Evolutionary conservation across 2,113 vertebrate species (phyloP).

Genomic region (Peucedramus taeniatus): DNA sequence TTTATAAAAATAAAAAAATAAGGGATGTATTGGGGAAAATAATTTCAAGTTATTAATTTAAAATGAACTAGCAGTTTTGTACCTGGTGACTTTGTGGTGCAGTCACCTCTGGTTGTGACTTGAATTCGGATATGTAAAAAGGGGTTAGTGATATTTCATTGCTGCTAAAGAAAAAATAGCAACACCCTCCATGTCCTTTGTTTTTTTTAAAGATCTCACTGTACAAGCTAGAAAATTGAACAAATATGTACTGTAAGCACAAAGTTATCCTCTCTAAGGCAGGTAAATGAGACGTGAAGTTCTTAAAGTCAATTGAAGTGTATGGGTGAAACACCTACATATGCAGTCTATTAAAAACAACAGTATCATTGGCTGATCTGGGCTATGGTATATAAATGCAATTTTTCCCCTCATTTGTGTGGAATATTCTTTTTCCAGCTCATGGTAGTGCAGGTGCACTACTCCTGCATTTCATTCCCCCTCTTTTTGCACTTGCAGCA

Average conservation of each 20-base stretch:
- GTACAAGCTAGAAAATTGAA: slow-evolving; percentile 80
- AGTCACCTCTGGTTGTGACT: slow-evolving; percentile 88
- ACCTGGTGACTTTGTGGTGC: slow-evolving; percentile 83
- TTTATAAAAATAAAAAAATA: slow-evolving; percentile 88
- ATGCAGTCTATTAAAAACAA: slow-evolving; percentile 87
- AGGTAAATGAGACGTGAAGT: slow-evolving; percentile 87
- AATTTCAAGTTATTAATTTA: slow-evolving; percentile 81
- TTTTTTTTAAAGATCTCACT: slow-evolving; percentile 84
- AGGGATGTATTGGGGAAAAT: slow-evolving; percentile 81
- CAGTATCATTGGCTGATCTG: slow-evolving; percentile 66
- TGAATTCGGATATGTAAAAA: slow-evolving; percentile 85
- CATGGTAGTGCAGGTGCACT: slow-evolving; percentile 4
- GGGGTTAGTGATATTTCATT: slow-evolving; percentile 83
- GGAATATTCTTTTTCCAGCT: slow-evolving; percentile 21
- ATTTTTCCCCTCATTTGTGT: slow-evolving; percentile 9
- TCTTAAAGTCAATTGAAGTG: slow-evolving; percentile 84
- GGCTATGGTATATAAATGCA: slow-evolving; percentile 52
- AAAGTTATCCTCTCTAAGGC: slow-evolving; percentile 81
- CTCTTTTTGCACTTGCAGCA: slow-evolving; percentile 15
- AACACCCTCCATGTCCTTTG: slow-evolving; percentile 80
- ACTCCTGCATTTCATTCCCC: slow-evolving; percentile 22
- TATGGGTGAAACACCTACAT: slow-evolving; percentile 90
- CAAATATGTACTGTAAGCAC: slow-evolving; percentile 83
- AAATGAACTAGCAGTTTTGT: slow-evolving; percentile 81
- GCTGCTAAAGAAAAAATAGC: slow-evolving; percentile 79